Evolutionary conservation across 53 echinoderm and acorn worm genomes (phyloP).

Genomic region (Arbacia lixula): DNA sequence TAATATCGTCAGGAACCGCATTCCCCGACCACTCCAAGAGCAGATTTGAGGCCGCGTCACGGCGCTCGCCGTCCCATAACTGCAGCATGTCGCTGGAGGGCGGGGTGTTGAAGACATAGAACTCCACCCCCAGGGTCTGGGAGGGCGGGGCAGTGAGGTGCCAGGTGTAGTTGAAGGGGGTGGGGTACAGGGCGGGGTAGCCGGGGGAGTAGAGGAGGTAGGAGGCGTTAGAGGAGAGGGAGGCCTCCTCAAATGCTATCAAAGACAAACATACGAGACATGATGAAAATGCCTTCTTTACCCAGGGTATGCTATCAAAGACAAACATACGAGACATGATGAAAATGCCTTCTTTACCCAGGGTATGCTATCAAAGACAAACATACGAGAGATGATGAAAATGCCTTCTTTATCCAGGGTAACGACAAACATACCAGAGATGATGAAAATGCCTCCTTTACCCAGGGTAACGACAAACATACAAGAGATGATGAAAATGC

Average conservation of each 20-base stretch:
- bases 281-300: too few species aligned
- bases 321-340: too few species aligned
- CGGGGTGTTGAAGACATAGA: background rate
- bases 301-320: too few species aligned
- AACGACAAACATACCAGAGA: too few species aligned
- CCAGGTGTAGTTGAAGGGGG: slow-evolving; percentile 29
- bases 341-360: too few species aligned
- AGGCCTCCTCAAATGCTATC: slow-evolving; percentile 13
- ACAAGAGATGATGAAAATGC: too few species aligned
- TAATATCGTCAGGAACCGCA: background rate
- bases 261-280: too few species aligned
- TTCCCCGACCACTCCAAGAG: slow-evolving; percentile 32
- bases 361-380: too few species aligned
- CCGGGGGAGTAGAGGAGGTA: background rate
- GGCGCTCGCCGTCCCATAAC: slow-evolving; percentile 26
- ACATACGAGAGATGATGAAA: too few species aligned
- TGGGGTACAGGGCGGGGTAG: slow-evolving; percentile 19
- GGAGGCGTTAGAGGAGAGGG: background rate
- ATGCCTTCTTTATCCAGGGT: too few species aligned
- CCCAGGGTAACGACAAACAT: too few species aligned
- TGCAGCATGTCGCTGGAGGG: background rate
- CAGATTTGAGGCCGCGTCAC: background rate
- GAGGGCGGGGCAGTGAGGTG: background rate
- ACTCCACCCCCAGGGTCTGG: background rate
- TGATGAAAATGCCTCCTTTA: too few species aligned